These are phyloP conservation scores for Sylvicola cinctus DNA, from an alignment of 2,888 invertebrate species.

Conservation along the genomic window DNA sequence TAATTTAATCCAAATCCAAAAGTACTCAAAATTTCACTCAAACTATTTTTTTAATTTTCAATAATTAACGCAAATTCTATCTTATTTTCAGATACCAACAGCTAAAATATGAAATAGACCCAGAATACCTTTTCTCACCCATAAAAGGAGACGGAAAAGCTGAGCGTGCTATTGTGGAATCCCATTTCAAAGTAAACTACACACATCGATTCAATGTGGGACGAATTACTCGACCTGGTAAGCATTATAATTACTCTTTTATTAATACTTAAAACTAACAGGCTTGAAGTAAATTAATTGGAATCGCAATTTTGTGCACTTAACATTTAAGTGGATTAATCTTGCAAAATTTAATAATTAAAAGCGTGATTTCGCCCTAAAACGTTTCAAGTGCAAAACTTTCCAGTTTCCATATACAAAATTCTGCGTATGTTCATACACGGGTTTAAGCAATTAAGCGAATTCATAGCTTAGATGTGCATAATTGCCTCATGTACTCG, in stretches of 20 bases:
- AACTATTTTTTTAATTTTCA: neutral
- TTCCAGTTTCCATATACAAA: too few relatives aligned
- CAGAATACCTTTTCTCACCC: constrained; percentile 82
- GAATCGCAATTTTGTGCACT: neutral
- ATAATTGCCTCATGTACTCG: too few relatives aligned
- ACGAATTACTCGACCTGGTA: constrained; percentile 72
- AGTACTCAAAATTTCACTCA: too few relatives aligned
- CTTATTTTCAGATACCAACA: constrained; percentile 38
- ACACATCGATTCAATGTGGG: constrained; percentile 68
- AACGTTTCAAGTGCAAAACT: too few relatives aligned
- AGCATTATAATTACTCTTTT: constrained; percentile 11
- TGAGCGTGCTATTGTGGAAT: constrained; percentile 64
- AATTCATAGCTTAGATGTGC: too few relatives aligned
- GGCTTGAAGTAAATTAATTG: neutral
- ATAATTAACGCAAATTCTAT: too few relatives aligned
- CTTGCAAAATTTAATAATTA: neutral
- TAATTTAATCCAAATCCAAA: too few relatives aligned
- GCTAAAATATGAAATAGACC: constrained; percentile 76
- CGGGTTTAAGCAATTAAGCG: too few relatives aligned
- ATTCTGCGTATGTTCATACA: too few relatives aligned
- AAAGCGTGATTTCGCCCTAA: neutral
- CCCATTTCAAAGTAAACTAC: constrained; percentile 73
- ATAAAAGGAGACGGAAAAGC: constrained; percentile 66
- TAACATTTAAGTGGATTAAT: neutral
- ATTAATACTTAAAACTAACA: neutral